Evolutionary conservation across 2,797 vertebrate genomes (phyloP), one percentile per base, ranked within the genome.

Genomic region (Acanthornis magna): DNA sequence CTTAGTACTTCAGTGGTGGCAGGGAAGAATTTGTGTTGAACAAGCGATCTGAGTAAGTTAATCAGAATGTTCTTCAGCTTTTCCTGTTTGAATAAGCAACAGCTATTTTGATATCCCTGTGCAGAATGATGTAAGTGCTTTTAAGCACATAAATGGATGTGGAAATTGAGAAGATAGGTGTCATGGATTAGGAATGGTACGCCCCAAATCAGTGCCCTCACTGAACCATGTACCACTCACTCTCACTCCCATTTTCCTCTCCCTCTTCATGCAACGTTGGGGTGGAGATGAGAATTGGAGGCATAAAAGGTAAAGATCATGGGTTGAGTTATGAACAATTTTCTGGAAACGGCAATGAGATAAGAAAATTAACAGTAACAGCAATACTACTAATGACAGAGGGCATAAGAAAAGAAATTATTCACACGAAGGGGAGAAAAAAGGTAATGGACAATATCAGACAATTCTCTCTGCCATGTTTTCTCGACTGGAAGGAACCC

Each of bases 401-500:
- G 25, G 17, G 20, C 13, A 42, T 70, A 48, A 77, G 30, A 36
- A 65, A 53, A 65, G 3, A 70, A 62, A 11, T 30, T 1, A 21
- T 54, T 70, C 14, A 47, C 20, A 30, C 0, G 1, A 25, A 38
- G 53, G 25, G 13, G 30, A 45, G 20, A 5, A 40, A 60, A 55
- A 43, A 61, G 11, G 7, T n/a, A 53, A 19, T 13, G 45, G 23
- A n/a, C 27, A 43, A 5, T 53, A n/a, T 38, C 16, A 47, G 40
- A 25, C 0, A 0, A 26, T 7, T 61, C 11, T 13, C 6, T 45
- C 29, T 77, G 34, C 16, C 34, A 21, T 1, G 1, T 77, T 77
- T 76, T 70, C 55, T 48, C 0, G 0, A 22, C 34, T 62, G 21
- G 42, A 48, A 77, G 38, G 40, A 62, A 3, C 6, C 11, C 9